Evolutionary conservation across 2,888 invertebrate genomes (phyloP).

Genomic region (Thumatha senex): DNA sequence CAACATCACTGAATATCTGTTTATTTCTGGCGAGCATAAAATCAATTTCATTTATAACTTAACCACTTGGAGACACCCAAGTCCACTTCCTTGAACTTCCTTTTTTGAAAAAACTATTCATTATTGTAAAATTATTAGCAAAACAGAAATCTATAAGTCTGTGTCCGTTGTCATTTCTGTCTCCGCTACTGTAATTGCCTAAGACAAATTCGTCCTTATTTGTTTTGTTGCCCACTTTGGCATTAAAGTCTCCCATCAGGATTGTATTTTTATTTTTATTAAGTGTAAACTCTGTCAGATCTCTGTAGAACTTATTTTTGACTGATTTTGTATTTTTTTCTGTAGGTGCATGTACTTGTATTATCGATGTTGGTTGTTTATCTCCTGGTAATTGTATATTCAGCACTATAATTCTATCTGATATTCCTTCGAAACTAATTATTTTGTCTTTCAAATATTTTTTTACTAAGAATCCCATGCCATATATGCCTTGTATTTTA

Average conservation of each 20-base stretch:
- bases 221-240: neutral
- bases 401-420: slow-evolving; percentile 12
- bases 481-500: slow-evolving; percentile 2
- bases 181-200: neutral
- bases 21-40: too few relatives aligned
- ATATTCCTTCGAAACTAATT: neutral
- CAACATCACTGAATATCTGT: too few relatives aligned
- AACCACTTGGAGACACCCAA: too few relatives aligned
- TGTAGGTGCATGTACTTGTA: neutral
- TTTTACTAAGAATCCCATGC: neutral
- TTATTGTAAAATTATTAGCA: slow-evolving; percentile 2
- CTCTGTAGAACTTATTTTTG: slow-evolving; percentile 7
- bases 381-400: neutral
- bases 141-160: neutral
- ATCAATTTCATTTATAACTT: too few relatives aligned
- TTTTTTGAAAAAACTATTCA: neutral
- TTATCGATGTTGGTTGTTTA: neutral
- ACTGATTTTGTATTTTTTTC: slow-evolving; percentile 2
- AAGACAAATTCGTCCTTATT: slow-evolving; percentile 1
- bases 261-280: slow-evolving; percentile 3
- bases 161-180: slow-evolving; percentile 3
- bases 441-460: neutral
- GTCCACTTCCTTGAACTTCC: too few relatives aligned
- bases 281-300: neutral
- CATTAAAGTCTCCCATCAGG: neutral